Base-by-base conservation (phyloP, 2,888 invertebrate genomes). In the Callyntrura guangdongensis region DNA sequence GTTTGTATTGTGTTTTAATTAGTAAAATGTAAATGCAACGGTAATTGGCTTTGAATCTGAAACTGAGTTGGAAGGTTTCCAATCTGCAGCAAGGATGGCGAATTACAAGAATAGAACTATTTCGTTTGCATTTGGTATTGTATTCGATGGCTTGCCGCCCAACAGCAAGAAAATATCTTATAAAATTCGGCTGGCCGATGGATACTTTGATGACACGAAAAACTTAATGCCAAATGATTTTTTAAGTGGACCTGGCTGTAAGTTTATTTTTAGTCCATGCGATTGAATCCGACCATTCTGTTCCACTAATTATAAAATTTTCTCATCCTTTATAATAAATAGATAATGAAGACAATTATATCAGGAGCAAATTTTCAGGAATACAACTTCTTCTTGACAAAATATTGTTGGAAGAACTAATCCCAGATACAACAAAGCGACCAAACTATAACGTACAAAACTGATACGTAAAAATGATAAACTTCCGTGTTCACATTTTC, bases 341-440 rank as follows among this genome's bases (percentile, higher is more conserved):
- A 67, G 67, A 67, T 36, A 25, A 12, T 3, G 36, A 9, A 8
- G 14, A 27, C n/a, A n/a, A n/a, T n/a, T n/a, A n/a, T n/a, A n/a
- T n/a, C n/a, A n/a, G n/a, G 0, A 59, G 83, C 53, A 83, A 92
- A 25, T 94, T 94, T 85, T 17, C 90, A 4, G 93, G 92, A 20
- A 59, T 94, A 4, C 94, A 94, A 87, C 22, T 92, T 0, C 53
- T 90, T 5, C 11, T 94, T 53, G 94, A 94, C 67, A 92, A 93
- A 72, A 27, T 89, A 9, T 89, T 94, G n/a, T 87, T 94, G 20
- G 49, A 86, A 6, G 25, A 74, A 0, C 6, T 77, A 8, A 77
- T n/a, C n/a, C 77, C 14, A 22, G 49, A 17, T 0, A 17, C n/a
- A n/a, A n/a, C n/a, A n/a, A n/a, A n/a, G n/a, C 69, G 6, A 84